These are phyloP conservation scores for Oceanodroma tethys DNA, from an alignment of 2,113 vertebrate genomes.

Conservation along the genomic window DNA sequence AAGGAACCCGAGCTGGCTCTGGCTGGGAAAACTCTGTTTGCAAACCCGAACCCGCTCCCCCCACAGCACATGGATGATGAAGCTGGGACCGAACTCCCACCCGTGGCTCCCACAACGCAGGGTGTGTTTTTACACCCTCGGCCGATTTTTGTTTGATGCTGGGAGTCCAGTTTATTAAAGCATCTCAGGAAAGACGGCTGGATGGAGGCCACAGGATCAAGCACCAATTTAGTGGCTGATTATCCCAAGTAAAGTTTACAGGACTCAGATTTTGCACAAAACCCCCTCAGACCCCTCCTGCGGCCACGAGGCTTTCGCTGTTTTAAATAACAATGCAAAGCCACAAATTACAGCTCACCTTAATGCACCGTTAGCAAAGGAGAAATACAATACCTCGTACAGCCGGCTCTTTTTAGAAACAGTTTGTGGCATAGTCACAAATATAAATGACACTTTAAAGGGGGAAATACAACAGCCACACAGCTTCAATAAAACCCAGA, in stretches of 20 bases:
- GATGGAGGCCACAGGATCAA: neutral
- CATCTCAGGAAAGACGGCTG: neutral
- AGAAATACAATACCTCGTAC: neutral
- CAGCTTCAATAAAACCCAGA: constrained; percentile 38
- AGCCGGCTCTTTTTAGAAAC: neutral
- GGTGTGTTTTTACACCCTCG: neutral
- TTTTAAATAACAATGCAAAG: neutral
- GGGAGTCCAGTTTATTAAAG: neutral
- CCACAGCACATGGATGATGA: rapidly evolving
- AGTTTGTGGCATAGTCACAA: neutral
- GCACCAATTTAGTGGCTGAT: neutral
- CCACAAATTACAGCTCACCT: neutral
- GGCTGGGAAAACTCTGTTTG: neutral
- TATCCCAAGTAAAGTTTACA: neutral
- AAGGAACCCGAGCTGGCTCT: neutral
- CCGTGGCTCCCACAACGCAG: neutral
- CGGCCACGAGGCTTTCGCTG: neutral
- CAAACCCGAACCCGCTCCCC: neutral
- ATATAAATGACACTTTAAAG: neutral
- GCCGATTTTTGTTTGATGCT: neutral
- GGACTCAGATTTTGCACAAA: neutral
- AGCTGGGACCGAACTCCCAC: neutral
- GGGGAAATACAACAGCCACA: neutral
- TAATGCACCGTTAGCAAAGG: neutral
- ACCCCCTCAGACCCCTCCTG: neutral